Evolutionary conservation across 2,113 vertebrate genomes (phyloP).

Genomic region (Chaetura pelagica): DNA sequence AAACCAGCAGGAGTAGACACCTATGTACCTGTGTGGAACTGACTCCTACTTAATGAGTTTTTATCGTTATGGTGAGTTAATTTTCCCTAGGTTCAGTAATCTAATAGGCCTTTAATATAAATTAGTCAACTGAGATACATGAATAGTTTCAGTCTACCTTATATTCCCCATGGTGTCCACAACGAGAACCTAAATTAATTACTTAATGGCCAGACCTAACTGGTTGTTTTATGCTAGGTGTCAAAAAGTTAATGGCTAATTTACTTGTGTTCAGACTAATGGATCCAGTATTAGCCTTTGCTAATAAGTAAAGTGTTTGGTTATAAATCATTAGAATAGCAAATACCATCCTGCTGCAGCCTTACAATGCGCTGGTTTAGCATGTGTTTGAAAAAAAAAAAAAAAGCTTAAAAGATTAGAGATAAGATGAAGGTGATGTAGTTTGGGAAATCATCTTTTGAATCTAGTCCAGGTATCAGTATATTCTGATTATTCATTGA

Average conservation of each 20-base stretch:
- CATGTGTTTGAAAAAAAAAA: not conserved
- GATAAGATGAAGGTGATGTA: not conserved
- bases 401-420: conserved; percentile 36
- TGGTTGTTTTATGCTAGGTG: conserved; percentile 44
- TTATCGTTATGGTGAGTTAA: not conserved
- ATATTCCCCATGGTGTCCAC: conserved; percentile 15
- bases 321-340: conserved; percentile 52
- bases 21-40: not conserved
- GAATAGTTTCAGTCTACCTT: conserved; percentile 33
- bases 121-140: conserved; percentile 36
- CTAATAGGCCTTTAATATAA: conserved; percentile 37
- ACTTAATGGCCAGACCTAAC: conserved; percentile 38
- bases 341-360: not conserved
- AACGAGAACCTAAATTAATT: conserved; percentile 53
- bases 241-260: conserved; percentile 57
- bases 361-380: not conserved
- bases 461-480: conserved; percentile 10
- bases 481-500: conserved; percentile 41
- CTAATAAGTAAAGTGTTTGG: conserved; percentile 44
- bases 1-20: not conserved
- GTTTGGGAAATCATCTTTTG: conserved; percentile 37
- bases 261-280: conserved; percentile 10
- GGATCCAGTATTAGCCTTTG: conserved; percentile 27
- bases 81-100: not conserved
- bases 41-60: not conserved